phyloP scores from a whole-genome alignment of 2,888 invertebrate species.

The Habrosyne pyritoides region DNA sequence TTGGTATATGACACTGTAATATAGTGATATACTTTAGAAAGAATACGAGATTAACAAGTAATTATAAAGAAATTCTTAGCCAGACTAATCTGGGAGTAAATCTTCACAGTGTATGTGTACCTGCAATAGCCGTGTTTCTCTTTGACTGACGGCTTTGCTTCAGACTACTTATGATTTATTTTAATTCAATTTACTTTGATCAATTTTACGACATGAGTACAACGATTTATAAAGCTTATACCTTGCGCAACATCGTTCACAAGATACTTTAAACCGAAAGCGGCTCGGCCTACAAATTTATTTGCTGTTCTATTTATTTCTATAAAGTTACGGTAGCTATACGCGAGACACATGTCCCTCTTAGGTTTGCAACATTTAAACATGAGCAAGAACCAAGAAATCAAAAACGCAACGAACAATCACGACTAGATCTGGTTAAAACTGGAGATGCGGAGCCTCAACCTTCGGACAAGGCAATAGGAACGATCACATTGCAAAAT shows the following conservation, averaged over 20 bases:
- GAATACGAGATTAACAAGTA: constrained; percentile 19
- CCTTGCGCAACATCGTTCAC: constrained; percentile 7
- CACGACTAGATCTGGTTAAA: constrained; percentile 33
- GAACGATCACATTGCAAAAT: constrained; percentile 54
- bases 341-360: constrained; percentile 22
- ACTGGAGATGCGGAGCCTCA: constrained; percentile 48
- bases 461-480: constrained; percentile 53
- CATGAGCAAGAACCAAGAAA: constrained; percentile 55
- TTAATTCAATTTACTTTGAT: constrained; percentile 47
- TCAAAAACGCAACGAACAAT: constrained; percentile 64
- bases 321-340: constrained; percentile 5
- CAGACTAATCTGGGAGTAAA: constrained; percentile 43
- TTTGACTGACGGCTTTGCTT: constrained; percentile 42
- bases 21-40: constrained; percentile 32
- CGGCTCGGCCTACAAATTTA: not conserved
- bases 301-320: constrained; percentile 1
- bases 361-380: constrained; percentile 24
- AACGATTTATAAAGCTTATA: constrained; percentile 29
- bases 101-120: constrained; percentile 44
- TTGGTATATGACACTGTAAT: constrained; percentile 38
- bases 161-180: constrained; percentile 45
- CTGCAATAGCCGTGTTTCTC: constrained; percentile 48
- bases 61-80: constrained; percentile 47
- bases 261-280: not conserved
- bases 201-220: constrained; percentile 45